Base-by-base conservation (phyloP, 1,140 invertebrate species). In the Calliopsis andreniformis region DNA sequence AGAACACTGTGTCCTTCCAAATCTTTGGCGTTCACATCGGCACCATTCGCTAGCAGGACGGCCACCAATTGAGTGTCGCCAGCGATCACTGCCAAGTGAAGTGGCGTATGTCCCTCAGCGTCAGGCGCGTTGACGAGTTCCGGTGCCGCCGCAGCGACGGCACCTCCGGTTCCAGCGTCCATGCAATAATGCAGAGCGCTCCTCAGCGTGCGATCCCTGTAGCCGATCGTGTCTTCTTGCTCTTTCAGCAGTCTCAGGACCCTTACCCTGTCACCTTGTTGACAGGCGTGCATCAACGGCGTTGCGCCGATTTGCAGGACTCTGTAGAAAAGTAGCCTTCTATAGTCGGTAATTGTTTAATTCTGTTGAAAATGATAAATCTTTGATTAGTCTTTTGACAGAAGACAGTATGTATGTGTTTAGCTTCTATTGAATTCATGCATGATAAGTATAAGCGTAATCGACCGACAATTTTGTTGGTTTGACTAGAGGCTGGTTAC, bases 1-100 rank as follows among this genome's bases (percentile, higher is more conserved):
- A 99, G 95, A n/a, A 97, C 96, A 2, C 98, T 98, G 89, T 99
- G 98, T 62, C 96, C 95, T 89, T 99, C 98, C 87, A 97, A 95
- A 91, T 99, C 98, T 64, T 96, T 93, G 43, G 96, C 95, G 89
- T 97, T 96, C 53, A 99, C 95, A 87, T 98, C 96, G 12, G 98
- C 98, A 30, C 96, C 95, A 72, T 96, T 95, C 18, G 95, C 95
- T 53, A 98, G 89, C 6, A 98, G 92, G 32, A 96, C 95, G 66
- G 96, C 95, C 53, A 97, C 95, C 68, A 98, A 93, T 28, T 95
- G 94, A 82, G 95, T 95, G 88, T 97, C 97, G 14, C 97, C 97
- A 76, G 97, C 96, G 86, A 98, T 98, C 47, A 98, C 97, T 47
- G 97, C 97, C 80, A 98, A 94, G 92, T 99, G 98, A 47, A 99